phyloP scores from a whole-genome alignment of 2,113 vertebrate genomes.

The Galemys pyrenaicus region DNA sequence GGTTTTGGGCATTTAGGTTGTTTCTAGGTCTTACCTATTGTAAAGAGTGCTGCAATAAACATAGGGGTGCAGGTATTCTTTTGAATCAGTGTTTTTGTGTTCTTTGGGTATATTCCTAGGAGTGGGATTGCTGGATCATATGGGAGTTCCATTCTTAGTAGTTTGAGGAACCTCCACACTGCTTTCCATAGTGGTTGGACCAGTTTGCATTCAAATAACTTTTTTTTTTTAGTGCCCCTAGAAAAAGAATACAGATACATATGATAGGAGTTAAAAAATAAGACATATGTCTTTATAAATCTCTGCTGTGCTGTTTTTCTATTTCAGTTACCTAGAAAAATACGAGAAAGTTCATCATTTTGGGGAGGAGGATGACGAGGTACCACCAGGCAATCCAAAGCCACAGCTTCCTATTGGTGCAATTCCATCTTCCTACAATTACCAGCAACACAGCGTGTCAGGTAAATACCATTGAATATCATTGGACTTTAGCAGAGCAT shows the following conservation, averaged over 20 bases:
- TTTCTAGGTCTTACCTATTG: too few species aligned
- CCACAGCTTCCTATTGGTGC: constrained; percentile 97
- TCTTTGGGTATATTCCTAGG: too few species aligned
- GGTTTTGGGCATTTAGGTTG: too few species aligned
- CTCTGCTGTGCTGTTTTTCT: constrained; percentile 66
- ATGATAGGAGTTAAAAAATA: constrained; percentile 41
- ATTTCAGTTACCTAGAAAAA: constrained; percentile 97
- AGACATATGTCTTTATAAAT: constrained; percentile 55
- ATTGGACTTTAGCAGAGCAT: background rate
- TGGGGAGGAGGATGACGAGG: constrained; percentile 98
- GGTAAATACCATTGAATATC: constrained; percentile 86
- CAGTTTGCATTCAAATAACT: too few species aligned
- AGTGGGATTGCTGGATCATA: too few species aligned
- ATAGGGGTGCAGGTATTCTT: too few species aligned
- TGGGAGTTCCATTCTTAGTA: too few species aligned
- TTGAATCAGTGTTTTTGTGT: too few species aligned
- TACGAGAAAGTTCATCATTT: constrained; percentile 99
- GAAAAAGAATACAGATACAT: background rate
- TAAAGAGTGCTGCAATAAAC: too few species aligned
- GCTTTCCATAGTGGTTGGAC: too few species aligned
- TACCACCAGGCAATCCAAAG: constrained; percentile 98
- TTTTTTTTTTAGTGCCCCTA: background rate
- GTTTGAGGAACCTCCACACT: too few species aligned
- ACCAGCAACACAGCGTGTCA: constrained; percentile 99
- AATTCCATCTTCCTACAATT: constrained; percentile 98